Evolutionary conservation across 2,888 invertebrate genomes (phyloP).

Genomic region (Dicroscelio sp.): DNA sequence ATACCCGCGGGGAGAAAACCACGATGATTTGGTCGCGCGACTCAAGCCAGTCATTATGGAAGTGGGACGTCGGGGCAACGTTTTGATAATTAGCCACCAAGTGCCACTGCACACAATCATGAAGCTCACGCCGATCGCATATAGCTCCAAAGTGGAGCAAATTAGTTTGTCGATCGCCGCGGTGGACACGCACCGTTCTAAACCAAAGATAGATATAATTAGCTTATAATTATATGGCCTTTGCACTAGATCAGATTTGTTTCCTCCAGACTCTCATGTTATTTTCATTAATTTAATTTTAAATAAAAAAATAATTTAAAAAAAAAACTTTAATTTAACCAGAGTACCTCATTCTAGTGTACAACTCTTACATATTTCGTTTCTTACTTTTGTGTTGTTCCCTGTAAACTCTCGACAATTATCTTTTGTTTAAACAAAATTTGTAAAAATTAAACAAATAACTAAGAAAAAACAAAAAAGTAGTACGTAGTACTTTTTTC

Average conservation of each 20-base stretch:
- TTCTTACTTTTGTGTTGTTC: no score
- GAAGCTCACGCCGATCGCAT: conserved; percentile 99
- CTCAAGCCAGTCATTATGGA: conserved; percentile 99
- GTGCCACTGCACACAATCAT: conserved; percentile 99
- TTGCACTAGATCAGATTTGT: conserved; percentile 66
- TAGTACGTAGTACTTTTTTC: no score
- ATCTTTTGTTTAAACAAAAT: no score
- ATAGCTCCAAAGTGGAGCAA: conserved; percentile 99
- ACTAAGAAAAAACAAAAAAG: no score
- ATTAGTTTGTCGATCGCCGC: conserved; percentile 98
- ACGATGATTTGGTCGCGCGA: conserved; percentile 99
- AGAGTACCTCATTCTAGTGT: no score
- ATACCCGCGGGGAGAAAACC: conserved; percentile 98
- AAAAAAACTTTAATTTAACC: no score
- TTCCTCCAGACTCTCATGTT: conserved; percentile 92
- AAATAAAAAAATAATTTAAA: neutral
- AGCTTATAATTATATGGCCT: conserved; percentile 86
- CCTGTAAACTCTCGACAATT: no score
- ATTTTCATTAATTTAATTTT: no score
- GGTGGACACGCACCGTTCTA: conserved; percentile 98
- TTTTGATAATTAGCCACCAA: conserved; percentile 99
- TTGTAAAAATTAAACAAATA: no score
- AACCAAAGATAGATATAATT: conserved; percentile 94
- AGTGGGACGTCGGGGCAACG: conserved; percentile 98
- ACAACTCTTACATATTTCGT: no score